Conservation (phyloP, 2,888 invertebrate species). For the Leptopilina drosophilae region DNA sequence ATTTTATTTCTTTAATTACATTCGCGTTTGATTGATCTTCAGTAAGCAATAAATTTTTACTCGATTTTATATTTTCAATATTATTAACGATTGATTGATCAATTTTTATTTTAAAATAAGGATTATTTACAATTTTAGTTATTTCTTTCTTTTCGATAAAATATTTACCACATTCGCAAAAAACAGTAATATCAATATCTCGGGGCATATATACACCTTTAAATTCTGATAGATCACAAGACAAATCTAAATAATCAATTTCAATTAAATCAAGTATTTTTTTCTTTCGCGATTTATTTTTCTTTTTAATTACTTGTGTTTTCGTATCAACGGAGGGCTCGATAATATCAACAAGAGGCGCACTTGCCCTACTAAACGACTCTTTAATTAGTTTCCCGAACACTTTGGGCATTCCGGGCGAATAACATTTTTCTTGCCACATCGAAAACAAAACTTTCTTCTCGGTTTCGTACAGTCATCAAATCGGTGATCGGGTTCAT, state of each 20-base stretch:
- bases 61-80: too few species aligned
- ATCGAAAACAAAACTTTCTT: neutral
- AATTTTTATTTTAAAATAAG: neutral
- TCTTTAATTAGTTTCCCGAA: conserved; percentile 7
- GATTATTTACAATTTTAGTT: neutral
- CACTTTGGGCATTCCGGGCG: neutral
- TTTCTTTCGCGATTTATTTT: neutral
- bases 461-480: neutral
- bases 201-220: conserved; percentile 1
- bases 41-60: too few species aligned
- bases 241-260: neutral
- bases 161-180: neutral
- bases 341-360: neutral
- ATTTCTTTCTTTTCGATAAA: neutral
- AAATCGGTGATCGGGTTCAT: neutral
- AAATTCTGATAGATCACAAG: neutral
- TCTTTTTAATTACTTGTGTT: neutral
- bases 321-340: neutral
- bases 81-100: neutral
- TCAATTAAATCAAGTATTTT: neutral
- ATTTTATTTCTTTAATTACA: too few species aligned
- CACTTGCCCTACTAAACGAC: neutral
- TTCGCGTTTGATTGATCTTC: too few species aligned
- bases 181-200: neutral
- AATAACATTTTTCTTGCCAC: neutral